phyloP scores from a whole-genome alignment of 2,113 vertebrate genomes.

The Platysteira castanea region DNA sequence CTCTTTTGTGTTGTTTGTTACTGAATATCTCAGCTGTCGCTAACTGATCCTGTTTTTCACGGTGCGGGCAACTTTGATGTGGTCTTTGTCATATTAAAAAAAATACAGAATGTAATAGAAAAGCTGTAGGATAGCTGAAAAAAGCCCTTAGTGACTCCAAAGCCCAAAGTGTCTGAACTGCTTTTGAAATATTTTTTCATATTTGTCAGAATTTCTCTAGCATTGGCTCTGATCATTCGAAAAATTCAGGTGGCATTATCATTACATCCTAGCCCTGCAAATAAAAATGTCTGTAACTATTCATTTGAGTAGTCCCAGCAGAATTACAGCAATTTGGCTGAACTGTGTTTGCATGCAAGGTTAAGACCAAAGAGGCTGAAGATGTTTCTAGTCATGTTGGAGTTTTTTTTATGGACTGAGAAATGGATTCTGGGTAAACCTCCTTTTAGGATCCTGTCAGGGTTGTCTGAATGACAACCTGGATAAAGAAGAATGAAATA shows the following conservation, averaged over 20 bases:
- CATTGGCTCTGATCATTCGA: background rate
- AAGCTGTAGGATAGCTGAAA: background rate
- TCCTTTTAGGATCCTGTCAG: background rate
- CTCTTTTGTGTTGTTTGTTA: constrained; percentile 27
- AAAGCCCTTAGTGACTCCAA: background rate
- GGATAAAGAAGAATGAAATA: background rate
- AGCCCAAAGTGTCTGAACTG: background rate
- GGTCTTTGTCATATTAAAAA: background rate
- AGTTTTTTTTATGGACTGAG: background rate
- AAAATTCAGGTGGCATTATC: constrained; percentile 3
- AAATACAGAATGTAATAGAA: background rate
- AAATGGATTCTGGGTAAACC: background rate
- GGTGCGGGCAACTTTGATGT: background rate
- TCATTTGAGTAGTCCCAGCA: background rate
- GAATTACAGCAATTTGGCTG: background rate
- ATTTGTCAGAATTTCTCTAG: background rate
- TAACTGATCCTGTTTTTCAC: background rate
- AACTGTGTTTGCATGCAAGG: background rate
- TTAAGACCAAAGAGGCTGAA: background rate
- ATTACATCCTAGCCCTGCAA: background rate
- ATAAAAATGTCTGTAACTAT: background rate
- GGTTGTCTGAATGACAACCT: background rate
- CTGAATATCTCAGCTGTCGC: background rate
- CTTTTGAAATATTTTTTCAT: background rate
- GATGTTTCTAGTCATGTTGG: background rate